Conservation (phyloP, 2,113 vertebrate genomes). For the Corythoichthys intestinalis region DNA sequence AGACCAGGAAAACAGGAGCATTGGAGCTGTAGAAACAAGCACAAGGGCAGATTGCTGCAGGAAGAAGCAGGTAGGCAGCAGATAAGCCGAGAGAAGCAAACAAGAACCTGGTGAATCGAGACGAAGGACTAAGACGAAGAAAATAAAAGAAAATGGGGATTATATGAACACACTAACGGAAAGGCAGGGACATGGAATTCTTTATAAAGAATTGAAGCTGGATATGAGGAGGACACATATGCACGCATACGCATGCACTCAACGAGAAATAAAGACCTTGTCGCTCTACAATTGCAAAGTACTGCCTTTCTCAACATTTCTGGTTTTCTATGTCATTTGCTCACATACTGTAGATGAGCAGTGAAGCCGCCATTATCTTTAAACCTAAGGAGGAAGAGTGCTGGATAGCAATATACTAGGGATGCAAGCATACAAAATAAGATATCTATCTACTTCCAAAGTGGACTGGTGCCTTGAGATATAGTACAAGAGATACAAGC, state of each 20-base stretch:
- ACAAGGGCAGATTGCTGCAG: constrained; percentile 27
- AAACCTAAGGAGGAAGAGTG: constrained; percentile 1
- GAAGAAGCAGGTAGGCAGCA: constrained; percentile 11
- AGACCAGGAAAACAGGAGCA: constrained; percentile 38
- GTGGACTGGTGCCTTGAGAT: no score
- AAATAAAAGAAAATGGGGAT: not conserved
- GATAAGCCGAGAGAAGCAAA: not conserved
- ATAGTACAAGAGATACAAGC: no score
- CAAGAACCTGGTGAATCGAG: constrained; percentile 13
- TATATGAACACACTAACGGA: not conserved
- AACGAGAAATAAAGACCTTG: constrained; percentile 12
- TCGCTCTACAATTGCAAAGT: constrained; percentile 1
- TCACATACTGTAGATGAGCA: not conserved
- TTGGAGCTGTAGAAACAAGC: constrained; percentile 14
- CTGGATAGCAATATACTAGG: not conserved
- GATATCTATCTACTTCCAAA: no score
- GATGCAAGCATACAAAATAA: no score
- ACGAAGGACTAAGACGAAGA: constrained; percentile 6
- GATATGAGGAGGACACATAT: not conserved
- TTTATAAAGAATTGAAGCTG: not conserved
- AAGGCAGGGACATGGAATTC: not conserved
- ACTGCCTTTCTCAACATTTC: not conserved
- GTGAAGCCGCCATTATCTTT: constrained; percentile 14
- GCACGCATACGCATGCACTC: constrained; percentile 3
- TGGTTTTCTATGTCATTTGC: not conserved